Evolutionary conservation across 2,113 vertebrate genomes (phyloP), one percentile per base, ranked within the genome.

Genomic region (Dendrocopos noguchii): DNA sequence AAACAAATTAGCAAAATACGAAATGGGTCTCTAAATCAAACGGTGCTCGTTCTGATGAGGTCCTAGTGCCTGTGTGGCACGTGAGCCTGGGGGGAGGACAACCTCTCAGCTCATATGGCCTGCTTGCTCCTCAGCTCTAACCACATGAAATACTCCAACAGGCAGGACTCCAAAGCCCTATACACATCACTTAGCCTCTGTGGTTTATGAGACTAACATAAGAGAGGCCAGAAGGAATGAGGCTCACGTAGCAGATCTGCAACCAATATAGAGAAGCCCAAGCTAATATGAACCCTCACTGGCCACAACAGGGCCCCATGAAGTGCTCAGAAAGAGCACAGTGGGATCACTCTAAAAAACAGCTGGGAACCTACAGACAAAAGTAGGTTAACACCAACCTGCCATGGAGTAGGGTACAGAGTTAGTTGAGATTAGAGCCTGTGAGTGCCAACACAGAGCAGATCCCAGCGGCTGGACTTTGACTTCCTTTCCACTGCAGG

Each of bases 21-120:
- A 85, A 93, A 87, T 34, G 15, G 24, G 33, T 44, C 75, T 86
- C 72, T 85, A 85, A 81, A 94, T 80, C 73, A 89, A 91, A 88
- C 71, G 53, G 29, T 92, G 64, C 25, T 55, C 10, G 4, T 22
- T 83, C 61, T 63, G 75, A 68, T 18, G 10, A 94, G 78, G 42
- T 71, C 72, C 42, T 63, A 57, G 28, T 64, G 75, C 64, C 47
- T 46, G 5, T 6, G 25, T 10, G 27, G 47, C 61, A 87, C 27
- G 33, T 44, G 17, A 56, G 52, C 24, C 78, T 74, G 21, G 46
- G n/a, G n/a, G 83, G 33, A 91, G 47, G 31, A 88, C 84, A 94
- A 55, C 22, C 66, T 84, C 65, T 74, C 42, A 77, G 15, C 42
- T 70, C 27, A 15, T 42, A 36, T 33, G 22, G 56, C 56, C 61